Conservation (phyloP, 2,113 vertebrate genomes). For the Cairina moschata region DNA sequence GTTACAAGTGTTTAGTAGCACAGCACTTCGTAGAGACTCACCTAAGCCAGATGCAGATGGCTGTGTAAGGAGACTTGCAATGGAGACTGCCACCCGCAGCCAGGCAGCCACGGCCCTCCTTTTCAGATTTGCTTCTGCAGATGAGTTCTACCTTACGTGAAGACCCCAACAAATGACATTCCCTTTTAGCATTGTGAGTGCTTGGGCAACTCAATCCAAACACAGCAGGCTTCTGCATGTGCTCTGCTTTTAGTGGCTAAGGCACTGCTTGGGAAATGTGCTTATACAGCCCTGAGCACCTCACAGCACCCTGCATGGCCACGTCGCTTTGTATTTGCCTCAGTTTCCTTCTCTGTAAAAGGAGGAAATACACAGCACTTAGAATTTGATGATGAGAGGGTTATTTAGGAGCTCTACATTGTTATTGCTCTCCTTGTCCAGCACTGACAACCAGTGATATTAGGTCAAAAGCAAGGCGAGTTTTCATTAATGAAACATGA, state of each 20-base stretch:
- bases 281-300: not conserved
- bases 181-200: not conserved
- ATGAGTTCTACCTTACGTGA: rapidly evolving
- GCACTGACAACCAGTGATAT: not conserved
- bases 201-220: not conserved
- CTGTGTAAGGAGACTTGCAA: not conserved
- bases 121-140: not conserved
- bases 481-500: slow-evolving; percentile 59
- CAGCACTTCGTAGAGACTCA: not conserved
- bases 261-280: not conserved
- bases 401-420: not conserved
- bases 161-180: not conserved
- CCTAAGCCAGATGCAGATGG: not conserved
- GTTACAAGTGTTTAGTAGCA: not conserved
- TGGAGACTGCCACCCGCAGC: not conserved
- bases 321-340: not conserved
- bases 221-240: not conserved
- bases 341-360: slow-evolving; percentile 7
- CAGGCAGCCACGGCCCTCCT: not conserved
- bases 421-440: not conserved
- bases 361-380: not conserved
- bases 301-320: rapidly evolving
- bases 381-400: not conserved
- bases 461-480: slow-evolving; percentile 55
- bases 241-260: not conserved